Base-by-base conservation (phyloP, 2,888 invertebrate genomes). In the Lasioglossum malachurum region DNA sequence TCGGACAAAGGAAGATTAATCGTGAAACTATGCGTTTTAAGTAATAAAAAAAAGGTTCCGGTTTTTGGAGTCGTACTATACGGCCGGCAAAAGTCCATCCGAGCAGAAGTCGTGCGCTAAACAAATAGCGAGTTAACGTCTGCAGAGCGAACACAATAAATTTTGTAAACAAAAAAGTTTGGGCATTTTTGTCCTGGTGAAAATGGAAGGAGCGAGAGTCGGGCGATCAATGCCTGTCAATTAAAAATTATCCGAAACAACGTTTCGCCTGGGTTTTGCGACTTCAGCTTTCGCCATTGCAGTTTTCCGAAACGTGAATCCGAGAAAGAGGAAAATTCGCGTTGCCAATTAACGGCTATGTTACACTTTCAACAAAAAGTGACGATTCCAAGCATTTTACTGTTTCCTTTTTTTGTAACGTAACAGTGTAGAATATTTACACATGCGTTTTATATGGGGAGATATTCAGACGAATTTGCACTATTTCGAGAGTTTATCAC, bases 41-140 rank as follows among this genome's bases (percentile, higher is more conserved):
- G 27, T 16, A 64, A 64, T 31, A 64, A 31, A 64, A 60, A 60
- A 31, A 31, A 60, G 60, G 60, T 60, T 60, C 60, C 60, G 60
- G 57, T 60, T 27, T 60, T 60, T n/a, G n/a, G 27, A 64, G 27
- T 31, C 60, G 60, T 64, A 4, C 27, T 64, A 16, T 31, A 64
- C 27, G 60, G 23, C 69, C 35, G 69, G 38, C 10, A 12, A 23
- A 69, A 38, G n/a, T 69, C 38, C 38, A n/a, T 38, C 4, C 23
- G 38, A 23, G 38, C 69, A 38, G 69, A 69, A 69, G 23, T 38
- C 38, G 64, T 41, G 60, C n/a, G 41, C 12, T 23, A 41, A 49
- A 67, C 31, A 78, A 82, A 79, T 79, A 57, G 74, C 41, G 44
- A 74, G 67, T 31, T 44, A 78, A 79, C 67, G 41, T 46, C 23